Base-by-base conservation (phyloP, 1,140 invertebrate species). In the Hyles vespertilio region DNA sequence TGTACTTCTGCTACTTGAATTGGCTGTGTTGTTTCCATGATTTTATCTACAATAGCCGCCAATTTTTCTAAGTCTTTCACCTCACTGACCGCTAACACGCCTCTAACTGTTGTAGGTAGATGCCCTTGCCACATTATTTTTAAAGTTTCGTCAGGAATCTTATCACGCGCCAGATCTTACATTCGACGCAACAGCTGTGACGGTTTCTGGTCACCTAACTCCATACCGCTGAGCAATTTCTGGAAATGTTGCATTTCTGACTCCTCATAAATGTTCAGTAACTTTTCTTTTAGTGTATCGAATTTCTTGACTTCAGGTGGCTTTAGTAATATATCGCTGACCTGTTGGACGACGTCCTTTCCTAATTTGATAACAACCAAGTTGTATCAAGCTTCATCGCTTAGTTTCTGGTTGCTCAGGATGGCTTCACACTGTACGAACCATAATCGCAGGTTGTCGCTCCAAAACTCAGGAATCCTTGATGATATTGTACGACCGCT, bases 381-480 rank as follows among this genome's bases (percentile, higher is more conserved):
- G n/a, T n/a, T n/a, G n/a, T n/a, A n/a, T n/a, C n/a, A n/a, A n/a
- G n/a, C 44, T 6, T 60, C 58, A 9, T 61, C 55, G 0, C 55
- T 44, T 47, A 60, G n/a, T 34, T 65, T 65, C 44, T 63, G 56
- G 2, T 61, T 56, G 8, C 51, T 12, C 3, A 68, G 6, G 2
- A 64, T 51, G 9, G 61, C 46, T 8, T 68, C 61, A 8, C 44
- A 8, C 0, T 51, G 50, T 6, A 63, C 53, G 55, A 64, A 68
- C 61, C 61, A 67, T 2, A 60, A 36, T 1, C 56, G 47, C 3
- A 57, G 58, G 9, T 61, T 55, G 36, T 61, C 61, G 1, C 36
- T 60, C 66, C 66, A 64, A 56, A 63, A 67, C 5, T 63, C 60
- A 3, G 65, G 65, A 7, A 67, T 60, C 5, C 56, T 44, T 1